Percentiles rank a stretch among this genome's conserved stretches.
These are phyloP conservation scores for Abrostola tripartita DNA, from an alignment of 2,888 invertebrate genomes.

Conservation along the genomic window DNA sequence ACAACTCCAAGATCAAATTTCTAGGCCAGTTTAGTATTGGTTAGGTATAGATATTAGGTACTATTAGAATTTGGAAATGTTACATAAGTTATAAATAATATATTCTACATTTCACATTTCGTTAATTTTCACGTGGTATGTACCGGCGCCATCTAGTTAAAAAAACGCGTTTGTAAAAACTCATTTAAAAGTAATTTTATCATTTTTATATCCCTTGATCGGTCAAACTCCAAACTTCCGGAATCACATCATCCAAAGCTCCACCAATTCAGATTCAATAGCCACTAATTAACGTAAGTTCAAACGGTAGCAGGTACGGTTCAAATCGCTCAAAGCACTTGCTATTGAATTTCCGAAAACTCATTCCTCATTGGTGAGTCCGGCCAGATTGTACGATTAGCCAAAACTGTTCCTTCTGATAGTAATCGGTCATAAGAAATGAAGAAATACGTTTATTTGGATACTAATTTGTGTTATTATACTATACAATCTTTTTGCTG, in stretches of 20 bases:
- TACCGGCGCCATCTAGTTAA: too few relatives aligned
- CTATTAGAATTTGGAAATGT: too few relatives aligned
- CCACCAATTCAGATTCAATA: background rate
- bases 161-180: too few relatives aligned
- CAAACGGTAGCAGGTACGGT: background rate
- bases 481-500: too few relatives aligned
- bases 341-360: constrained; percentile 48
- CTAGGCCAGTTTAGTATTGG: too few relatives aligned
- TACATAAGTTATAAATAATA: too few relatives aligned
- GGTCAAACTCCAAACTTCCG: background rate
- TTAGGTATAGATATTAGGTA: too few relatives aligned
- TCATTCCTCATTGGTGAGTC: constrained; percentile 30
- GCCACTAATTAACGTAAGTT: constrained; percentile 7
- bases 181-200: too few relatives aligned
- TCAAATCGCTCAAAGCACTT: constrained; percentile 4
- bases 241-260: background rate
- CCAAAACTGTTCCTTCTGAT: constrained; percentile 13
- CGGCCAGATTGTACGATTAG: constrained; percentile 39
- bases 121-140: too few relatives aligned
- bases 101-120: too few relatives aligned
- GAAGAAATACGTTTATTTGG: constrained; percentile 11
- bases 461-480: background rate
- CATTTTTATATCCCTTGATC: background rate
- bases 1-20: too few relatives aligned
- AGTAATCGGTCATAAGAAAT: constrained; percentile 11